Conservation (phyloP, 2,113 vertebrate genomes). For the Brachypteracias leptosomus region DNA sequence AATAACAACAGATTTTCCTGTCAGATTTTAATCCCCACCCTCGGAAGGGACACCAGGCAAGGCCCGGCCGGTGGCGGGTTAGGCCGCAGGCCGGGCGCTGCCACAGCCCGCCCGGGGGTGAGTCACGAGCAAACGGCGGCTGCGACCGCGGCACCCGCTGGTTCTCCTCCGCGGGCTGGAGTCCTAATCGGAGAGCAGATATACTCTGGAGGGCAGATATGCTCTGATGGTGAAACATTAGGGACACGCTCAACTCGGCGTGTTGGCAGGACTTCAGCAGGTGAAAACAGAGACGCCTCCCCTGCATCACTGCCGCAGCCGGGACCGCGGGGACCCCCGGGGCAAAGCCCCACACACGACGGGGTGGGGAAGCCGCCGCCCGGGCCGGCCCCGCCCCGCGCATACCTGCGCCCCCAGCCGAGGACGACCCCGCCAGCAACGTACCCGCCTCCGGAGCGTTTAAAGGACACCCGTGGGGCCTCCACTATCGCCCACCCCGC, state of each 20-base stretch:
- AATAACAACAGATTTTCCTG: background rate
- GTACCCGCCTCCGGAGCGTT: background rate
- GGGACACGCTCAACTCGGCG: background rate
- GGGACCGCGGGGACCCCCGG: too few species aligned
- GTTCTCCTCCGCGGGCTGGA: background rate
- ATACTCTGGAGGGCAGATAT: fast-evolving
- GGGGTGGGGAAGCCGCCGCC: background rate
- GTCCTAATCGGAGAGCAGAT: fast-evolving
- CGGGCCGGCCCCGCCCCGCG: background rate
- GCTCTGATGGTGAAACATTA: background rate
- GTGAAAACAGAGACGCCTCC: fast-evolving
- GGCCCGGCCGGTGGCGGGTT: background rate
- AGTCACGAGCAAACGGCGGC: background rate
- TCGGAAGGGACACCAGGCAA: background rate
- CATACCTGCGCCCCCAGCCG: background rate
- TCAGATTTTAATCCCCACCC: too few species aligned
- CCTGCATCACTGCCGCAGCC: too few species aligned
- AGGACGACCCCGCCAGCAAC: background rate
- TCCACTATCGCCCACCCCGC: fast-evolving
- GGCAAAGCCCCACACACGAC: background rate
- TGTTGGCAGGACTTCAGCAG: fast-evolving
- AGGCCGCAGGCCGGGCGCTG: background rate
- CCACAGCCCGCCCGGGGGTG: background rate
- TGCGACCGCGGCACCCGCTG: too few species aligned
- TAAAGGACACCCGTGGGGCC: too few species aligned